These are phyloP conservation scores for Drosophila colorata DNA, from an alignment of 2,888 invertebrate species.

Conservation along the genomic window DNA sequence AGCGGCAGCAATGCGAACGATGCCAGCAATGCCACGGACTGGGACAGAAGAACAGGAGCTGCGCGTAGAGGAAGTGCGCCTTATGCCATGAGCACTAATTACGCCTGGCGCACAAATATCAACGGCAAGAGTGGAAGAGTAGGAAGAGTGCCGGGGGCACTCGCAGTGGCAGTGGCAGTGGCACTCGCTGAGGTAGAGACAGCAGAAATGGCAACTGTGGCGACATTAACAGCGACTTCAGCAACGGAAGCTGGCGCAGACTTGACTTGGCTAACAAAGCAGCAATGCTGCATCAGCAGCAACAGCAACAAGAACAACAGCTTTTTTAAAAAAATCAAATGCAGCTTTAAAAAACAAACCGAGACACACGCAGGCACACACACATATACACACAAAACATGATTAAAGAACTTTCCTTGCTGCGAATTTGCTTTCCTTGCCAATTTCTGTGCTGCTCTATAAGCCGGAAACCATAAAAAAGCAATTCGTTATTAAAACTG, in stretches of 20 bases:
- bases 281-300: slow-evolving; percentile 49
- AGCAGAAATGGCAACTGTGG: slow-evolving; percentile 61
- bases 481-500: slow-evolving; percentile 78
- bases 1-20: slow-evolving; percentile 39
- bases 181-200: slow-evolving; percentile 9
- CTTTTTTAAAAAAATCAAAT: slow-evolving; percentile 28
- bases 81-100: slow-evolving; percentile 78
- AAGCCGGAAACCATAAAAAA: slow-evolving; percentile 81
- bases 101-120: slow-evolving; percentile 68
- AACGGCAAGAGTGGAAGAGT: slow-evolving; percentile 40
- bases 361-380: slow-evolving; percentile 11
- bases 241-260: slow-evolving; percentile 68
- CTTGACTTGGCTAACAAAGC: slow-evolving; percentile 78
- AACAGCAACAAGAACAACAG: slow-evolving; percentile 22
- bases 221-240: slow-evolving; percentile 67
- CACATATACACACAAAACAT: slow-evolving; percentile 45
- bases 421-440: slow-evolving; percentile 61
- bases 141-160: slow-evolving; percentile 12
- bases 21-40: slow-evolving; percentile 30
- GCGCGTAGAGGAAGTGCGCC: slow-evolving; percentile 68
- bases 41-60: slow-evolving; percentile 37
- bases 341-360: slow-evolving; percentile 49
- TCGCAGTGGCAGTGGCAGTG: slow-evolving; percentile 6
- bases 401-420: slow-evolving; percentile 64
- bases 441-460: slow-evolving; percentile 68